phyloP scores from a whole-genome alignment of 1,140 invertebrate species.

The Camponotus vicinus region DNA sequence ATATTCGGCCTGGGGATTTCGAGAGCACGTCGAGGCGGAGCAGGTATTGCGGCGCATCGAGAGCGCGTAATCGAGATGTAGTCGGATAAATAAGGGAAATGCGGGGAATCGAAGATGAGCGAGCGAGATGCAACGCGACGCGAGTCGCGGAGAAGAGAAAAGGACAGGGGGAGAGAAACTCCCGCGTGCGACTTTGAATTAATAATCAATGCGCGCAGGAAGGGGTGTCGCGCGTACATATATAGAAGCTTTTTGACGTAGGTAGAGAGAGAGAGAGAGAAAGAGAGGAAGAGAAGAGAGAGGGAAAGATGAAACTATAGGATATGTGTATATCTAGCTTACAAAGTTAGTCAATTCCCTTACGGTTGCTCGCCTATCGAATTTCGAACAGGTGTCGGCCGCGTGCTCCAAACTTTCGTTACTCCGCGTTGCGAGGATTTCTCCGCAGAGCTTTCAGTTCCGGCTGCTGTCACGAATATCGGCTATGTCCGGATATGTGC shows the following conservation, averaged over 20 bases:
- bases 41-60: slow-evolving; percentile 19
- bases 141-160: not conserved
- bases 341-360: slow-evolving; percentile 72
- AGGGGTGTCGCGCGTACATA: not conserved
- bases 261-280: not conserved
- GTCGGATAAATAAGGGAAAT: slow-evolving; percentile 34
- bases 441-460: slow-evolving; percentile 22
- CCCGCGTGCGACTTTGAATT: slow-evolving; percentile 61
- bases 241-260: not conserved
- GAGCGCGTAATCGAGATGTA: slow-evolving; percentile 38
- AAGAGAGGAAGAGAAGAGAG: not conserved
- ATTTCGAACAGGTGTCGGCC: slow-evolving; percentile 56
- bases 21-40: slow-evolving; percentile 13
- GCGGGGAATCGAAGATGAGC: slow-evolving; percentile 3
- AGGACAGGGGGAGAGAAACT: too few relatives aligned
- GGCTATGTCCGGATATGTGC: not conserved
- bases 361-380: slow-evolving; percentile 65
- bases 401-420: slow-evolving; percentile 49
- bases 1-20: slow-evolving; percentile 67
- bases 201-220: slow-evolving; percentile 68
- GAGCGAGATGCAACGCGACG: not conserved
- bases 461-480: slow-evolving; percentile 40
- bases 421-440: slow-evolving; percentile 41
- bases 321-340: slow-evolving; percentile 18
- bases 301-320: not conserved